phyloP scores from a whole-genome alignment of 2,113 vertebrate species.

The Zapornia atra region DNA sequence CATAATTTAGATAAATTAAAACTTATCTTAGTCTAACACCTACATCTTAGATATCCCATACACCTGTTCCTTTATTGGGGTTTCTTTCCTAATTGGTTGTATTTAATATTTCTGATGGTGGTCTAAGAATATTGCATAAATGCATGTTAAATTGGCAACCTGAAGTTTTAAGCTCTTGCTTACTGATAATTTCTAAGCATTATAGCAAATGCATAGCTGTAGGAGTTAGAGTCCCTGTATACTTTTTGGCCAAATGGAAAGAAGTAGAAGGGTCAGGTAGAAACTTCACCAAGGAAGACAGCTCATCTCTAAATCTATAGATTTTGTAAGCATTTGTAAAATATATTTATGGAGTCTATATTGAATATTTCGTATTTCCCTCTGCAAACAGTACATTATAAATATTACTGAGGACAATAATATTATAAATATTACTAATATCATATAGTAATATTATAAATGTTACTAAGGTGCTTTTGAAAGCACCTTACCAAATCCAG shows the following conservation, averaged over 20 bases:
- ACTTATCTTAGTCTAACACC: neutral
- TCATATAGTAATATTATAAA: too few species aligned
- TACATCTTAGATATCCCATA: neutral
- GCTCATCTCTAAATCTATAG: neutral
- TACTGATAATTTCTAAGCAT: neutral
- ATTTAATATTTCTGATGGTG: neutral
- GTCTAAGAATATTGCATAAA: neutral
- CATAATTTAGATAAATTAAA: neutral
- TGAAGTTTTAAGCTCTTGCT: neutral
- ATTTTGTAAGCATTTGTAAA: neutral
- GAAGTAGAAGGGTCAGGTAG: neutral
- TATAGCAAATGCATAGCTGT: neutral
- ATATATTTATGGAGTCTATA: neutral
- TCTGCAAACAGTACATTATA: neutral
- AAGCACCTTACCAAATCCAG: neutral
- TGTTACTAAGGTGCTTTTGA: neutral
- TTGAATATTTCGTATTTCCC: neutral
- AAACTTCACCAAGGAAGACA: neutral
- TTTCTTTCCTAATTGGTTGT: neutral
- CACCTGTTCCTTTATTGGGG: neutral
- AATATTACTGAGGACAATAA: neutral
- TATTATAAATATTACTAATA: neutral
- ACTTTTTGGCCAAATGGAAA: neutral
- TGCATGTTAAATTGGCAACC: neutral
- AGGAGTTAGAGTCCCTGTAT: neutral